Base-by-base conservation (phyloP, 1,140 invertebrate species). In the Magallana gigas region DNA sequence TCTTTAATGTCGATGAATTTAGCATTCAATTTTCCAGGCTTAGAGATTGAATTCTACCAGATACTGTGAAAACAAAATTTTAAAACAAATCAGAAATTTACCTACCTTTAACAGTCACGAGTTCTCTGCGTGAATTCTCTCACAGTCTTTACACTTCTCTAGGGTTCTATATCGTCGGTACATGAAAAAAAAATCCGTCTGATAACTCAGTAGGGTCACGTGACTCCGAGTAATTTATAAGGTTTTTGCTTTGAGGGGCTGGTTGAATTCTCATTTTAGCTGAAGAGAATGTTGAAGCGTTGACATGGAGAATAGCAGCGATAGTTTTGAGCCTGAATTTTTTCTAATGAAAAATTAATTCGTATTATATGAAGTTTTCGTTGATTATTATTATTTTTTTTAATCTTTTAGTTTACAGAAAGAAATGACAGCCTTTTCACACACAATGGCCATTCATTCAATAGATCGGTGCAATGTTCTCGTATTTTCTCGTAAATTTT, bases 221-320 rank as follows among this genome's bases (percentile, higher is more conserved):
- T 85, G 84, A 85, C 84, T 16, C 29, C 36, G 16, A 29, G 84
- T 85, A 85, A 85, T 85, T 85, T 85, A 85, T 85, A 85, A 85
- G 84, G 83, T 18, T 76, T 76, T 76, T 76, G 68, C 68, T 29
- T 76, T 29, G 9, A 29, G 23, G 68, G 68, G 36, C 36, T 29
- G 23, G 68, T 23, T 76, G 23, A 76, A 36, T 76, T 76, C 23
- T 76, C 36, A 36, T 76, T 76, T 76, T 48, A 48, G 36, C 36
- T 29, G 23, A 29, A 23, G 68, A 76, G 68, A 76, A 12, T 18
- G 14, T 76, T 8, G 68, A 29, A 12, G 29, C 29, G 29, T 76
- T 29, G 68, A 76, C 23, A 9, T 48, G 36, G 18, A 76, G 23
- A 76, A 76, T 76, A 12, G 36, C 29, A 18, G 36, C 68, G 14